Base-by-base conservation (phyloP, 2,888 invertebrate species). In the Empis livida region DNA sequence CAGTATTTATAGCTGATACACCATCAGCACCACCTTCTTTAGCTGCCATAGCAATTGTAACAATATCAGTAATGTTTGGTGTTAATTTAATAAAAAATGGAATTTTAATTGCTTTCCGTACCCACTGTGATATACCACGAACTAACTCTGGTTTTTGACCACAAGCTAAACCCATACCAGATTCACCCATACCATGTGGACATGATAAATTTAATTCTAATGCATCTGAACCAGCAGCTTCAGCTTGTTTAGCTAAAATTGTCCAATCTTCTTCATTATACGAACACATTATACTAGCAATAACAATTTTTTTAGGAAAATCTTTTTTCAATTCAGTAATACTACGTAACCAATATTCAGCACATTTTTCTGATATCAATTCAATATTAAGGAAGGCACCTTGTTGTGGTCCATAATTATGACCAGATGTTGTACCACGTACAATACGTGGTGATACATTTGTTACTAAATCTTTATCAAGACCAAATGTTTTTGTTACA, bases 151-250 rank as follows among this genome's bases (percentile, higher is more conserved):
- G 87, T 65, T 93, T 89, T 77, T 96, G 95, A 48, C 97, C 97
- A 68, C 97, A 97, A 42, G 97, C 97, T 45, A 99, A 72, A 0
- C 97, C 99, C 97, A 99, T 97, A 38, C 96, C 96, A 11, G 87
- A 81, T 65, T 96, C 96, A 2, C 94, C 95, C 95, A 99, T 97
- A 8, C 97, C 97, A 68, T 99, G 97, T 0, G 97, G 97, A 66
- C 99, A 97, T 0, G 95, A 96, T 44, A 99, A 70, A 73, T 99
- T 99, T 44, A 97, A 71, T 62, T 99, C 99, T 13, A 99, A 70
- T 0, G 93, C 96, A 71, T 99, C 96, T 0, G 97, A 83, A 0
- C 96, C 96, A 1, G 92, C 76, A 1, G 73, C 73, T 65, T 85
- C 84, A 0, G 93, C 85, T 68, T 75, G 80, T 55, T 72, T 72